Percentiles rank a stretch among this genome's conserved stretches.
These are phyloP conservation scores for Elysia chlorotica DNA, from an alignment of 1,140 invertebrate species.

Conservation along the genomic window DNA sequence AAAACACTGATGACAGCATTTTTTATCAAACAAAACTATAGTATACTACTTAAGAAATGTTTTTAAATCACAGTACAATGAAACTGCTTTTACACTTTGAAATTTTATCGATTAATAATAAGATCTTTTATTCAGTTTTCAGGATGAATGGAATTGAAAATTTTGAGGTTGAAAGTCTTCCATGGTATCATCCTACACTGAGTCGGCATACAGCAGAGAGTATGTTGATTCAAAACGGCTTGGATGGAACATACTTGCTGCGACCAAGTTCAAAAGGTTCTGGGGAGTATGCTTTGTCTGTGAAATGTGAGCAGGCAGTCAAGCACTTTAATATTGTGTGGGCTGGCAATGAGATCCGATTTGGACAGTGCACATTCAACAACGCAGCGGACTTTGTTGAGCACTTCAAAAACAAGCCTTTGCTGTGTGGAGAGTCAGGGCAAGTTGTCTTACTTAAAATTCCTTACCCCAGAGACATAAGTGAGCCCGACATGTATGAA, in stretches of 20 bases:
- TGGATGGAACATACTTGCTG: constrained; percentile 52
- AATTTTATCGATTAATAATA: too few relatives aligned
- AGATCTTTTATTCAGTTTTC: too few relatives aligned
- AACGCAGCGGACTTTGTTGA: constrained; percentile 42
- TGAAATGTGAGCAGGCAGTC: constrained; percentile 55
- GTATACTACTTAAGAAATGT: too few relatives aligned
- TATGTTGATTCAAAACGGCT: constrained; percentile 52
- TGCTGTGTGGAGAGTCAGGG: constrained; percentile 54
- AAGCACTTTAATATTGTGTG: constrained; percentile 51
- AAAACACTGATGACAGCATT: too few relatives aligned
- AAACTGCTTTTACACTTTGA: too few relatives aligned
- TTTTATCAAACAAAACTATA: too few relatives aligned
- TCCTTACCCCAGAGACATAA: constrained; percentile 48
- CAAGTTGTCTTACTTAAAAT: constrained; percentile 26
- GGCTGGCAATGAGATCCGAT: constrained; percentile 38
- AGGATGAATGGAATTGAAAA: too few relatives aligned
- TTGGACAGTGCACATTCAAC: constrained; percentile 51
- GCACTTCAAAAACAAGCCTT: constrained; percentile 53
- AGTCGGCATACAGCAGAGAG: constrained; percentile 54
- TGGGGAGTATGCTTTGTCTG: constrained; percentile 51
- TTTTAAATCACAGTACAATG: too few relatives aligned
- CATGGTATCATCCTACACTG: constrained; percentile 50
- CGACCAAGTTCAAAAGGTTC: constrained; percentile 46
- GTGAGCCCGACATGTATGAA: constrained; percentile 52
- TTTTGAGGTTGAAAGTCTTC: constrained; percentile 25